Evolutionary conservation across 1,140 invertebrate genomes (phyloP), one percentile per base, ranked within the genome.

Genomic region (Caligus rogercresseyi): DNA sequence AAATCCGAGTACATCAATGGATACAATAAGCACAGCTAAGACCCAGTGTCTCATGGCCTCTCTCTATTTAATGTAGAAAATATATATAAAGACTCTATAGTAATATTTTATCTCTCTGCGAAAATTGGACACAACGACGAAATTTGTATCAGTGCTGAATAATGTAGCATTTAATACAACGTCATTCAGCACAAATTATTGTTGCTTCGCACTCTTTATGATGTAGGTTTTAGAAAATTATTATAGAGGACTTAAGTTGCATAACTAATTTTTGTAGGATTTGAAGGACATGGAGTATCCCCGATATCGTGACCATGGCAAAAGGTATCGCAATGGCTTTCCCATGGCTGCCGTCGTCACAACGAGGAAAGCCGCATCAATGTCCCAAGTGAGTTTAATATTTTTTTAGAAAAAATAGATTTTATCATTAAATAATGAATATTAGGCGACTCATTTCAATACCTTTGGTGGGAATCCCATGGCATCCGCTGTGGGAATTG

Each of bases 401-500:
- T 16, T 57, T 24, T 3, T 57, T 21, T 16, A 4, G 25, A 3
- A 15, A 7, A 24, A 21, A 7, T 24, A 7, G 3, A 7, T 57
- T 4, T 25, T 57, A 7, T 57, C 16, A 16, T 19, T 3, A 15
- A 15, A 15, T 16, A 13, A 7, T 18, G 25, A 7, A 3, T 21
- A 57, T 0, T 76, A 80, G 67, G 88, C 88, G 0, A 70, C 80
- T 7, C 89, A 94, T 75, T 97, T 97, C 70, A 98, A 98, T 71
- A 98, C 94, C 0, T 98, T 85, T 72, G 91, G 89, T 4, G 94
- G 94, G 4, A 96, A 95, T 76, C 89, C 94, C 0, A 67, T 98
- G 66, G 85, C 89, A 2, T 89, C 82, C 68, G 80, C 86, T 25
- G 84, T 88, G 13, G 94, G 90, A 19, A 80, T 84, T 52, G 80